phyloP scores from a whole-genome alignment of 1,140 invertebrate species.

The Aethina tumida region DNA sequence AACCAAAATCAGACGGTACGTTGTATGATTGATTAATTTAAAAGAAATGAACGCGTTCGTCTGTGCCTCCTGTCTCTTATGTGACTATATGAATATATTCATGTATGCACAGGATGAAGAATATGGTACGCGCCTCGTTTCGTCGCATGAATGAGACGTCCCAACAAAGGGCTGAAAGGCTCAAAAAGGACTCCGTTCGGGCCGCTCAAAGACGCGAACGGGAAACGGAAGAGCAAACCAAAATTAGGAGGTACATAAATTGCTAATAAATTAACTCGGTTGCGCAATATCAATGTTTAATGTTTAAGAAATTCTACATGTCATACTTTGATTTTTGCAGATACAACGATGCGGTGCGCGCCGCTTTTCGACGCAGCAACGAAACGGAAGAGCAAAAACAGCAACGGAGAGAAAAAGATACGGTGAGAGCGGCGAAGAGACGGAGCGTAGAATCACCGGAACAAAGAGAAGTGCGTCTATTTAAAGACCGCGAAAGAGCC shows the following conservation, averaged over 20 bases:
- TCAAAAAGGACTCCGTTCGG: conserved; percentile 7
- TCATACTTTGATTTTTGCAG: conserved; percentile 1
- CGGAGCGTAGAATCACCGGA: conserved; percentile 10
- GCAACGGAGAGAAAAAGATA: conserved; percentile 10
- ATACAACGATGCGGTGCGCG: conserved; percentile 15
- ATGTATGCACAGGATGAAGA: no score
- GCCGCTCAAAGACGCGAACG: conserved; percentile 6
- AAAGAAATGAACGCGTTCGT: no score
- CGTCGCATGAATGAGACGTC: conserved; percentile 7
- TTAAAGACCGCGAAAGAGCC: conserved; percentile 12
- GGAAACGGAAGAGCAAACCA: conserved; percentile 9
- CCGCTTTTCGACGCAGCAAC: conserved; percentile 8
- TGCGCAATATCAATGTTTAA: not conserved
- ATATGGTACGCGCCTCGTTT: conserved; percentile 9
- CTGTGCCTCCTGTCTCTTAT: no score
- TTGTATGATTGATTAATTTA: no score
- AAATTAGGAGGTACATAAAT: conserved; percentile 7
- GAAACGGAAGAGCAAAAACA: conserved; percentile 10
- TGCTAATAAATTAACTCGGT: no score
- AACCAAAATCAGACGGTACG: no score
- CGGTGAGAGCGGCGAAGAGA: conserved; percentile 9
- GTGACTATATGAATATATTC: no score
- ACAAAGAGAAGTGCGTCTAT: conserved; percentile 8
- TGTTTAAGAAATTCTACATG: not conserved
- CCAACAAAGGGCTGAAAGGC: conserved; percentile 4